These are phyloP conservation scores for Aythya fuligula DNA, from an alignment of 2,797 vertebrate species.

Conservation along the genomic window DNA sequence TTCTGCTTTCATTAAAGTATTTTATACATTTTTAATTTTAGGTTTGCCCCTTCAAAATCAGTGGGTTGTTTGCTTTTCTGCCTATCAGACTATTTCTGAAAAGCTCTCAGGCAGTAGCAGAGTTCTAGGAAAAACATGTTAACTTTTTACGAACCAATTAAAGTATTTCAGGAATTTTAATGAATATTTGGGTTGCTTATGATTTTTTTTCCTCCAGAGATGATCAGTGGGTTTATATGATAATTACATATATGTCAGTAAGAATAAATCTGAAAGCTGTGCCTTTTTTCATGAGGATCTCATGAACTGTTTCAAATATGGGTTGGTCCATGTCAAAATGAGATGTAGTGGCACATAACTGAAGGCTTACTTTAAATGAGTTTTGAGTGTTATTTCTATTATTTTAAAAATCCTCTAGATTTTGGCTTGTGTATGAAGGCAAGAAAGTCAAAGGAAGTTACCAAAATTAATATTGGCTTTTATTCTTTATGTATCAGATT, in stretches of 20 bases:
- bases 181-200: not conserved
- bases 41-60: not conserved
- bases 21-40: not conserved
- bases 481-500: not conserved
- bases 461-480: not conserved
- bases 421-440: not conserved
- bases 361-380: not conserved
- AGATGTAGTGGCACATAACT: not conserved
- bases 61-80: not conserved
- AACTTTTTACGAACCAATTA: not conserved
- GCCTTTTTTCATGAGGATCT: not conserved
- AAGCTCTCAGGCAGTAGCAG: not conserved
- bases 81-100: not conserved
- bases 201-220: slow-evolving; percentile 1
- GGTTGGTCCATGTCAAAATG: not conserved
- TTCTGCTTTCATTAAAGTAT: slow-evolving; percentile 11
- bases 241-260: not conserved
- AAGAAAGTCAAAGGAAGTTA: not conserved
- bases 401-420: not conserved
- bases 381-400: not conserved
- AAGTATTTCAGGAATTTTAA: slow-evolving; percentile 5
- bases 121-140: not conserved
- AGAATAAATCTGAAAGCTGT: not conserved
- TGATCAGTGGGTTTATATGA: not conserved
- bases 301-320: not conserved